Conservation (phyloP, 2,113 vertebrate genomes). For the Mixornis gularis region DNA sequence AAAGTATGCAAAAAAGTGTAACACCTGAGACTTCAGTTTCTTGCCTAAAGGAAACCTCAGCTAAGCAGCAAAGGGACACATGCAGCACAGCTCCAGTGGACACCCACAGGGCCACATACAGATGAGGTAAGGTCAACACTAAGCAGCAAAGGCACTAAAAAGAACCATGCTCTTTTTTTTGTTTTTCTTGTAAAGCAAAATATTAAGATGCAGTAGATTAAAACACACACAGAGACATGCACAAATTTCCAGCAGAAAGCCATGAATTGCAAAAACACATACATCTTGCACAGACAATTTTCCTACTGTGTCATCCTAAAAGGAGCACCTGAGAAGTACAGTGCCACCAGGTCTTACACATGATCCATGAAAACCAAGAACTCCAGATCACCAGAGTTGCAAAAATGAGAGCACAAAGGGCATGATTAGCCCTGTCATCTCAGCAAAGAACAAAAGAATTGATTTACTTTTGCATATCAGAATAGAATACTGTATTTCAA, state of each 20-base stretch:
- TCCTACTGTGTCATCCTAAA: not conserved
- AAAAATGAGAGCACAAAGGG: not conserved
- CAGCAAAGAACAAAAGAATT: not conserved
- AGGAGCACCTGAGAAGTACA: not conserved
- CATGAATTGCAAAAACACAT: not conserved
- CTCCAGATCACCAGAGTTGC: fast-evolving
- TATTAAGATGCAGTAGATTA: not conserved
- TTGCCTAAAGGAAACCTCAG: not conserved
- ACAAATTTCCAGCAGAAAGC: not conserved
- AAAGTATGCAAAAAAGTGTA: not conserved
- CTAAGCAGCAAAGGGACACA: not conserved
- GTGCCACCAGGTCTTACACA: fast-evolving
- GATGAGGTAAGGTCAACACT: not conserved
- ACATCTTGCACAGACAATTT: not conserved
- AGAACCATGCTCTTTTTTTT: fast-evolving
- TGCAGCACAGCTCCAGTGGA: not conserved
- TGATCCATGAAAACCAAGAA: not conserved
- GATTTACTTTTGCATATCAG: not conserved
- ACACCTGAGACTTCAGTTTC: not conserved
- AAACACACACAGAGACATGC: fast-evolving
- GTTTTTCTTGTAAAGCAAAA: not conserved
- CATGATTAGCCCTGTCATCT: not conserved
- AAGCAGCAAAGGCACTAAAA: not conserved
- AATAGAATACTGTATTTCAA: not conserved
- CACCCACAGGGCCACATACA: fast-evolving